Conservation (phyloP, 92 coral and sea anemone species). For the Hydrozoanthus gracilis region DNA sequence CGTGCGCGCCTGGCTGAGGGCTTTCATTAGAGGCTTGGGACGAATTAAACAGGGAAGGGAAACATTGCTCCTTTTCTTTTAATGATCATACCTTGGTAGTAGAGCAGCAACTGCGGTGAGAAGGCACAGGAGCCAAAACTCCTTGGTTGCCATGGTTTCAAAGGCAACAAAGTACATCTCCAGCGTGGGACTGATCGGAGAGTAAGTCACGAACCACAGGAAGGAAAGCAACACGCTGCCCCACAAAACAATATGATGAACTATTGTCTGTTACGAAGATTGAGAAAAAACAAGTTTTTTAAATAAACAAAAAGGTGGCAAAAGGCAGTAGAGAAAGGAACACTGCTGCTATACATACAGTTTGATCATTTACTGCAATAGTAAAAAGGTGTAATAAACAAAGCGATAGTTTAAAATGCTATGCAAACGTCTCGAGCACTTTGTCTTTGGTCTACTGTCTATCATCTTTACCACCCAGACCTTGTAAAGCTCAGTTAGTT, state of each 20-base stretch:
- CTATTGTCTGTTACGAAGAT: constrained; percentile 46
- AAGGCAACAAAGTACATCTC: constrained; percentile 88
- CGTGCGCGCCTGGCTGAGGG: no score
- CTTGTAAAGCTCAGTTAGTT: no score
- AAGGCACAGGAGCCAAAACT: constrained; percentile 92
- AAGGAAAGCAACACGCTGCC: constrained; percentile 86
- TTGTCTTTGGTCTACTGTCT: no score
- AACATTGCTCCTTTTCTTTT: neutral
- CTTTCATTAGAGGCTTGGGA: no score
- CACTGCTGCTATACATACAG: no score
- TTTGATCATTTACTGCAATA: no score
- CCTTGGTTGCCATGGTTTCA: constrained; percentile 83
- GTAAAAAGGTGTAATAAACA: no score
- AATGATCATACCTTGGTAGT: constrained; percentile 83
- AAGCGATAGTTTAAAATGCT: no score
- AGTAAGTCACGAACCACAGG: constrained; percentile 80
- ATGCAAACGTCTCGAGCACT: no score
- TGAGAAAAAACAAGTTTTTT: neutral
- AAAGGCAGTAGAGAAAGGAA: neutral
- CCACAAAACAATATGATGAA: constrained; percentile 86
- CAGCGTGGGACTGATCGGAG: constrained; percentile 56
- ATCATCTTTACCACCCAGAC: no score
- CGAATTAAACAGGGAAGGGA: neutral
- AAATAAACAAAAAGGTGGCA: neutral
- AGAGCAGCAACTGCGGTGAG: constrained; percentile 80